Evolutionary conservation across 1,140 invertebrate species (phyloP).

Genomic region (Drosophila melanica): DNA sequence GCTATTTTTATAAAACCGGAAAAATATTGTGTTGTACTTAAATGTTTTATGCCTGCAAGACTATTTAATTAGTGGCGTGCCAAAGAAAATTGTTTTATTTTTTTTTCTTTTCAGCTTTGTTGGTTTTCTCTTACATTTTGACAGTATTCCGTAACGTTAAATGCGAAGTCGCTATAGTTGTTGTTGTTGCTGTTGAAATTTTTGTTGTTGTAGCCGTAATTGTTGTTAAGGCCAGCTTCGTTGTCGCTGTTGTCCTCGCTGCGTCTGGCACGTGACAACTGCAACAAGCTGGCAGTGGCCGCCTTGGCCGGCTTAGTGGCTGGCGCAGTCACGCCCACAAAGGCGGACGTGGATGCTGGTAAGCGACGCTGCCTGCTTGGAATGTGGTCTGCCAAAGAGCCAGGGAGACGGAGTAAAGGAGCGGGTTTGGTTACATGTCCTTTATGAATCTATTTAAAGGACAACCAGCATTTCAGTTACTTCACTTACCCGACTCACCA

Average conservation of each 20-base stretch:
- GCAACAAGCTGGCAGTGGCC: conserved; percentile 54
- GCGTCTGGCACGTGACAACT: conserved; percentile 56
- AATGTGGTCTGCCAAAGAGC: conserved; percentile 56
- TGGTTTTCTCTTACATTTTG: conserved; percentile 66
- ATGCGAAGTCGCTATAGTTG: conserved; percentile 53
- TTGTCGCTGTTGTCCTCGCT: conserved; percentile 32
- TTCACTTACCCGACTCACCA: conserved; percentile 59
- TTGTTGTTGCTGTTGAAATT: conserved; percentile 13
- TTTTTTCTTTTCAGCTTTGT: background rate
- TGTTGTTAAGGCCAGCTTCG: conserved; percentile 13
- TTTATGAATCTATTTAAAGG: conserved; percentile 20
- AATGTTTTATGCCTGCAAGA: no score
- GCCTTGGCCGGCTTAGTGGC: conserved; percentile 20
- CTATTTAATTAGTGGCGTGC: background rate
- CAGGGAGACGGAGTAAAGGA: background rate
- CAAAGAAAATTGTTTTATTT: background rate
- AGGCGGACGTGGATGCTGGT: conserved; percentile 45
- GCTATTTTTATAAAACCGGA: no score
- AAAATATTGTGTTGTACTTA: no score
- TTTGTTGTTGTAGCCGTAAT: conserved; percentile 10
- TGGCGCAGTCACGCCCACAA: conserved; percentile 48
- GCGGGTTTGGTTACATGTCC: background rate
- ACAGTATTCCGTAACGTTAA: conserved; percentile 76
- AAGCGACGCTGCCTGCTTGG: conserved; percentile 51
- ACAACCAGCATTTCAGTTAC: conserved; percentile 29